These are phyloP conservation scores for Drosophila novamexicana DNA, from an alignment of 1,140 invertebrate genomes.

Conservation along the genomic window DNA sequence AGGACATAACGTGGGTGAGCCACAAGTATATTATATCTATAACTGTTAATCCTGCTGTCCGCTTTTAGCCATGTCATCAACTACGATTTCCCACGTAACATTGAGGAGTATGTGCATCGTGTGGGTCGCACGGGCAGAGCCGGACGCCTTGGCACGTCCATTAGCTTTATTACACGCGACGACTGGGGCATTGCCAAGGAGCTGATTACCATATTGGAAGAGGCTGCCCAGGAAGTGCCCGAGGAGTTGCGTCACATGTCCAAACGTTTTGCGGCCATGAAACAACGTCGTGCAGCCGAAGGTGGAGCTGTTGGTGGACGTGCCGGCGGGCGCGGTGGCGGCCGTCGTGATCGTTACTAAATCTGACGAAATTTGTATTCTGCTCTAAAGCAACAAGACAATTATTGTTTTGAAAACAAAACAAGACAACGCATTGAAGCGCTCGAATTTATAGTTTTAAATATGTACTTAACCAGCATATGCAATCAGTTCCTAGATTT, in stretches of 20 bases:
- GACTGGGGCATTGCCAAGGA: conserved; percentile 93
- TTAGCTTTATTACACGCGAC: conserved; percentile 91
- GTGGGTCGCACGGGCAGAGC: conserved; percentile 95
- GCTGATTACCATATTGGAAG: conserved; percentile 93
- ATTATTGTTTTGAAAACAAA: conserved; percentile 18
- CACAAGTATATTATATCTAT: not conserved
- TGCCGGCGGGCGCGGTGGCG: conserved; percentile 24
- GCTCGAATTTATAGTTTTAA: conserved; percentile 23
- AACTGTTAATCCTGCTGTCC: not conserved
- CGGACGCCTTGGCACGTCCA: conserved; percentile 92
- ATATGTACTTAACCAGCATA: conserved; percentile 3
- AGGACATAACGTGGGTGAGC: conserved; percentile 92
- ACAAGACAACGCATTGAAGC: conserved; percentile 49
- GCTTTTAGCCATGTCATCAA: conserved; percentile 89
- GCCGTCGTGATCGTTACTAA: conserved; percentile 31
- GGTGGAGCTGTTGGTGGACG: conserved; percentile 75
- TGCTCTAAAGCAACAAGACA: not conserved
- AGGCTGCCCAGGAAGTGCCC: conserved; percentile 91
- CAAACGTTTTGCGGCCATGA: conserved; percentile 87
- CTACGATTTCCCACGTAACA: conserved; percentile 95
- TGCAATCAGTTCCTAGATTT: not conserved
- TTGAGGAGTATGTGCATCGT: conserved; percentile 96
- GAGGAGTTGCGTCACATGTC: conserved; percentile 90
- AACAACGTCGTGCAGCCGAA: conserved; percentile 86
- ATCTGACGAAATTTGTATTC: conserved; percentile 7